Percentiles rank a stretch among this genome's conserved stretches.
Conservation (phyloP, 2,888 invertebrate species). For the Acleris cristana region DNA sequence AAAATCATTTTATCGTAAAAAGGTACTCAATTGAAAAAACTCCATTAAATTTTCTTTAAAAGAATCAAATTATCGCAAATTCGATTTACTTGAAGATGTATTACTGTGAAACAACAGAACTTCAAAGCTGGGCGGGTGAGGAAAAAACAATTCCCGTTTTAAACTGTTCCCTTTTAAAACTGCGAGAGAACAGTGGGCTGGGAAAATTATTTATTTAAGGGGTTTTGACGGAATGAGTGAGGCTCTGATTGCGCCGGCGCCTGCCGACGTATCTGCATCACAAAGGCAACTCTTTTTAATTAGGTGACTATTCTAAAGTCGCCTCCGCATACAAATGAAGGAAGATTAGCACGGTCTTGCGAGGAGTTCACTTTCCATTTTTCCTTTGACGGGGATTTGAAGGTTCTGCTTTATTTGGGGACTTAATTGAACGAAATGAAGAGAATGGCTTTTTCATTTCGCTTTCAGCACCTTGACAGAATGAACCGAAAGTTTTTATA, state of each 20-base stretch:
- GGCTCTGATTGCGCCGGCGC: slow-evolving; percentile 64
- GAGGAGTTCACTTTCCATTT: slow-evolving; percentile 52
- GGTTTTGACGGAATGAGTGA: slow-evolving; percentile 55
- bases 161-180: slow-evolving; percentile 29
- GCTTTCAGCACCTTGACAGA: slow-evolving; percentile 26
- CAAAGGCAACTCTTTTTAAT: slow-evolving; percentile 76
- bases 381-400: slow-evolving; percentile 57
- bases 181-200: slow-evolving; percentile 25
- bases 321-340: slow-evolving; percentile 69
- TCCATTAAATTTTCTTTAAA: slow-evolving; percentile 7
- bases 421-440: slow-evolving; percentile 50
- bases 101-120: neutral
- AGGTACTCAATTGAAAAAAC: slow-evolving; percentile 8
- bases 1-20: slow-evolving; percentile 17
- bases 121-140: slow-evolving; percentile 1
- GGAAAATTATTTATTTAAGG: slow-evolving; percentile 61
- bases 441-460: slow-evolving; percentile 41
- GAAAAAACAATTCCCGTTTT: slow-evolving; percentile 26
- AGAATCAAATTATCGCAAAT: slow-evolving; percentile 8
- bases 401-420: slow-evolving; percentile 53
- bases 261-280: slow-evolving; percentile 67
- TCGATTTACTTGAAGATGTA: slow-evolving; percentile 7
- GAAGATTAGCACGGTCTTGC: slow-evolving; percentile 60
- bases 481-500: slow-evolving; percentile 16
- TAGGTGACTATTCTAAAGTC: slow-evolving; percentile 68